Evolutionary conservation across 1,140 invertebrate genomes (phyloP), one percentile per base, ranked within the genome.

Genomic region (Lordiphosa collinella): DNA sequence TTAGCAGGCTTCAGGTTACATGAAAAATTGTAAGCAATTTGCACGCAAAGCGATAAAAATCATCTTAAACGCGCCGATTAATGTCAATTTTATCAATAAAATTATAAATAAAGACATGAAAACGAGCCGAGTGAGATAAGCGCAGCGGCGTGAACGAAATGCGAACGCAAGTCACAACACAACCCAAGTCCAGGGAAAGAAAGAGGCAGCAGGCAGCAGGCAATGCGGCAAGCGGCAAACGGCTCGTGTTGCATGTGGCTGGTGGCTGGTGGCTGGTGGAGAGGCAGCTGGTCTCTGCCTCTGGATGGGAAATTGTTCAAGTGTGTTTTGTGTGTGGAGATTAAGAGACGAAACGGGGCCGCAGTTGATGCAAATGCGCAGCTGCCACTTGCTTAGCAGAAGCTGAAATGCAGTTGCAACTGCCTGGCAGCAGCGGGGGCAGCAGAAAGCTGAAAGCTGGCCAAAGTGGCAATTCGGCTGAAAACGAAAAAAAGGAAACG

Each of bases 31-130:
- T 80, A 75, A 80, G 80, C 80, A 86, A 86, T 86, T 86, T 86
- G 80, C 80, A 86, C 82, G 75, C 78, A 53, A 84, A 47, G 78
- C 71, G 82, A 86, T 86, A 86, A 86, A 73, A 86, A 86, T 86
- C 80, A 79, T 79, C 67, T 86, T 86, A 86, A 86, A 86, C 64
- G 80, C 61, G 61, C 7, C 80, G 80, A 86, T 86, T 86, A 86
- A 86, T 86, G 80, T 86, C 80, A 86, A 86, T 86, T 86, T 86
- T 86, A 86, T 86, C 80, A 86, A 86, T 86, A 86, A 82, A 86
- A 86, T 80, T 86, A 86, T 86, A 86, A 86, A 86, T 86, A 86
- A 86, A 86, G 75, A 80, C 75, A 86, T 86, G 66, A 80, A 86
- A 86, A 80, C 80, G 75, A 84, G 78, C 72, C 80, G 72, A 71